Conservation (phyloP, 2,888 invertebrate genomes). For the Isotomurus palustris region DNA sequence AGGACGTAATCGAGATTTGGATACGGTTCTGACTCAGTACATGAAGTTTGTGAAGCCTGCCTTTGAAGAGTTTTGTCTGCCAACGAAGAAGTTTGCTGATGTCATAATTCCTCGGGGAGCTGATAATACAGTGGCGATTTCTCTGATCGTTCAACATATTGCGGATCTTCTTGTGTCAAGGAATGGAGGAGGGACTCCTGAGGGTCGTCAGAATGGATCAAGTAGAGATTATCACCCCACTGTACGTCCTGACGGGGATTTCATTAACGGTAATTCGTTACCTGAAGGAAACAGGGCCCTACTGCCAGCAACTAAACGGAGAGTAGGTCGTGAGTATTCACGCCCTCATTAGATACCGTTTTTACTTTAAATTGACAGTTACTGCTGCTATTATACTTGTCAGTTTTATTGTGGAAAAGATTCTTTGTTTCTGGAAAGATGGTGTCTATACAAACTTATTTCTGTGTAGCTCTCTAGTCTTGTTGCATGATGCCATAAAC, state of each 20-base stretch:
- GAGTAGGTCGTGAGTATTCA: conserved; percentile 5
- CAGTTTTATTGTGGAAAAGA: no score
- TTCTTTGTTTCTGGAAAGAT: no score
- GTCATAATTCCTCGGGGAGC: conserved; percentile 90
- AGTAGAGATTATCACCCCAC: background rate
- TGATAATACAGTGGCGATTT: conserved; percentile 92
- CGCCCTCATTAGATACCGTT: conserved; percentile 11
- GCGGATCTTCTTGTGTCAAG: conserved; percentile 60
- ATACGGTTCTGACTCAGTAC: conserved; percentile 92
- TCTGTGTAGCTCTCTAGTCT: no score
- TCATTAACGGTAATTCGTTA: background rate
- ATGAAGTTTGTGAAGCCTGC: conserved; percentile 99
- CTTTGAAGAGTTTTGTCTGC: conserved; percentile 97
- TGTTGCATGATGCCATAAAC: no score
- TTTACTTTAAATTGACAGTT: no score
- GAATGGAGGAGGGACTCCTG: conserved; percentile 8
- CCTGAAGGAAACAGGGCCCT: background rate
- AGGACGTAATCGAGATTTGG: conserved; percentile 88
- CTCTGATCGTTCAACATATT: conserved; percentile 98
- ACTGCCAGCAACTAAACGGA: background rate
- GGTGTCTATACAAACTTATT: no score
- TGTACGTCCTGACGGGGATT: background rate
- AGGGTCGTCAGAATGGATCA: background rate
- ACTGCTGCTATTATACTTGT: no score
- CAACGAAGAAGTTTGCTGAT: conserved; percentile 99